phyloP scores from a whole-genome alignment of 2,888 invertebrate species.

The Drosophila merina region DNA sequence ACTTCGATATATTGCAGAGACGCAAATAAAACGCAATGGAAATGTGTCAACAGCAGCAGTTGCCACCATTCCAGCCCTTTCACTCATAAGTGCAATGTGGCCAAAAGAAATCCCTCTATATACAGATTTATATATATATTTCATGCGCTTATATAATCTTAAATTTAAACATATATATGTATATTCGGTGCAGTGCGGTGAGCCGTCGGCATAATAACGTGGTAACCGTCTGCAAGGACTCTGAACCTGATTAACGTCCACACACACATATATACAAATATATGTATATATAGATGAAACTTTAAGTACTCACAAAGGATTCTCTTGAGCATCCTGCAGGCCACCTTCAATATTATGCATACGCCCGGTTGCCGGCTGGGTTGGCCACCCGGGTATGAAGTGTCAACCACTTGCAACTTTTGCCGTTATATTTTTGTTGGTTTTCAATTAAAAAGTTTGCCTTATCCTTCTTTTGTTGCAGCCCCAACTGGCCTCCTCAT shows the following conservation, averaged over 20 bases:
- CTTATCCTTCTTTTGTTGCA: conserved; percentile 38
- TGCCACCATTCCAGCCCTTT: conserved; percentile 4
- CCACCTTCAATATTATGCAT: conserved; percentile 28
- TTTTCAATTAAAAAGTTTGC: conserved; percentile 63
- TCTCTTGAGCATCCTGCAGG: conserved; percentile 9
- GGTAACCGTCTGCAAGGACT: conserved; percentile 18
- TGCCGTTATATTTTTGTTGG: conserved; percentile 52
- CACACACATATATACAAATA: not conserved
- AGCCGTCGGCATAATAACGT: conserved; percentile 27
- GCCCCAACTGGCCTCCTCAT: conserved; percentile 34
- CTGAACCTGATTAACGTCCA: conserved; percentile 33
- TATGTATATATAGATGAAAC: not conserved
- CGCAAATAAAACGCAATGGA: conserved; percentile 68
- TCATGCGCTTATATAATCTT: conserved; percentile 30
- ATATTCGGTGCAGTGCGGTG: conserved; percentile 1
- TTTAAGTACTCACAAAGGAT: conserved; percentile 34
- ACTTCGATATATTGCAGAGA: conserved; percentile 63
- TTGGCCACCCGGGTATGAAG: conserved; percentile 22
- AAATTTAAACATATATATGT: conserved; percentile 31
- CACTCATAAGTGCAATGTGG: conserved; percentile 44
- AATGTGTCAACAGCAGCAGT: conserved; percentile 74
- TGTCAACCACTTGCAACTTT: conserved; percentile 47
- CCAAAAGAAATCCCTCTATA: conserved; percentile 19
- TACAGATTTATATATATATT: too few relatives aligned
- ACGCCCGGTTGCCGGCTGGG: conserved; percentile 1